phyloP scores from a whole-genome alignment of 2,888 invertebrate genomes.

The Phragmatobia fuliginosa region DNA sequence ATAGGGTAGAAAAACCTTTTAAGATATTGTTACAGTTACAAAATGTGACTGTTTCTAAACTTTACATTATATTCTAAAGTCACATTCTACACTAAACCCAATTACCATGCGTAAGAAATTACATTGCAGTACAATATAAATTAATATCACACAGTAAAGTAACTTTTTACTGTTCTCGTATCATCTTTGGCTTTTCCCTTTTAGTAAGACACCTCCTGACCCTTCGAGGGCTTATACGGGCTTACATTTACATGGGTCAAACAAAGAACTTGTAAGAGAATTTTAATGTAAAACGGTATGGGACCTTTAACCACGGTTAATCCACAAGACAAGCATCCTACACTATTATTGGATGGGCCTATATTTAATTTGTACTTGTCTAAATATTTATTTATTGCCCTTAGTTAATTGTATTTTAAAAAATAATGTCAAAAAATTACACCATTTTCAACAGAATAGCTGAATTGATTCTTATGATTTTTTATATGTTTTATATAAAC shows the following conservation, averaged over 20 bases:
- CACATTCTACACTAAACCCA: background rate
- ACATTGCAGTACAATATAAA: background rate
- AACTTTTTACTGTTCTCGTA: background rate
- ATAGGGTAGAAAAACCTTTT: background rate
- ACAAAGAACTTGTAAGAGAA: background rate
- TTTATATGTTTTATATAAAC: background rate
- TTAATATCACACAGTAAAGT: background rate
- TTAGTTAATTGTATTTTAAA: background rate
- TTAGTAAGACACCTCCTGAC: background rate
- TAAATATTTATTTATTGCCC: background rate
- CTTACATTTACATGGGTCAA: slow-evolving; percentile 3
- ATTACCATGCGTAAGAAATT: too few relatives aligned
- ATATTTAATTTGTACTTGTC: background rate
- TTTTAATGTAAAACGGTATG: background rate
- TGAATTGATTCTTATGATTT: background rate
- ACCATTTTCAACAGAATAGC: background rate
- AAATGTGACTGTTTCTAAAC: background rate
- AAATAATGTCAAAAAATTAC: background rate
- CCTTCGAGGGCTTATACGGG: background rate
- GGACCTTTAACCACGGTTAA: background rate
- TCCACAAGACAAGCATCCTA: background rate
- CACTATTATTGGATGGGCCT: background rate
- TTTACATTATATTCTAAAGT: background rate
- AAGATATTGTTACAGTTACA: too few relatives aligned
- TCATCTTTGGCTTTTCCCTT: background rate